Percentiles rank a stretch among this genome's conserved stretches.
Conservation (phyloP, 1,140 invertebrate species). For the Trichoplusia ni region DNA sequence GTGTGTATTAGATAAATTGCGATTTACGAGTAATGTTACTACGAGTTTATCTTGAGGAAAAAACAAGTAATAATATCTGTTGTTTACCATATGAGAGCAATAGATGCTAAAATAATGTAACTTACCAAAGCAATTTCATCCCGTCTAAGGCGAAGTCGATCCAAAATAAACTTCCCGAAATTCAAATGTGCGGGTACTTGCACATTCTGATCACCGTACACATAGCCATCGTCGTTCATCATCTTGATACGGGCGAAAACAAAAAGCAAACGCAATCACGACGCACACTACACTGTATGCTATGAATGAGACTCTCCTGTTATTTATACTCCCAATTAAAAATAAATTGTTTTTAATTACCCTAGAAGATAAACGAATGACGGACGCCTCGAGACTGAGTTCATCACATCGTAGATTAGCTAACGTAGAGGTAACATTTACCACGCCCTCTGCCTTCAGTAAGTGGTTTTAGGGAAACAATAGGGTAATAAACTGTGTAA, state of each 20-base stretch:
- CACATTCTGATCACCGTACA: conserved; percentile 53
- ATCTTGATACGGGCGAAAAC: no score
- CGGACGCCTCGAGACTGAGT: no score
- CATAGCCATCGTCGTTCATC: conserved; percentile 36
- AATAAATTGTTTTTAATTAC: background rate
- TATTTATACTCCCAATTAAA: background rate
- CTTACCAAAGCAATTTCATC: conserved; percentile 57
- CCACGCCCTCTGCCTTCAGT: background rate
- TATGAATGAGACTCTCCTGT: background rate
- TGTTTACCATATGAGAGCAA: no score
- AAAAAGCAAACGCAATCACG: no score
- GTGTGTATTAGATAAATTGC: no score
- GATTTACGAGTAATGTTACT: no score
- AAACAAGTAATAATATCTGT: no score
- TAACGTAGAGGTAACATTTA: no score
- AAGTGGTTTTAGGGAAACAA: background rate
- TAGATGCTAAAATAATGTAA: background rate
- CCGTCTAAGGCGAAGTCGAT: conserved; percentile 37
- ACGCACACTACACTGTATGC: no score
- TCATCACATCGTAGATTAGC: no score
- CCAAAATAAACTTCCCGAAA: conserved; percentile 63
- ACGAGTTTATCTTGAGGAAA: no score
- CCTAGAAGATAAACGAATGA: background rate
- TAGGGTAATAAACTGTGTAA: background rate
- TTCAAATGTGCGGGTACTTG: conserved; percentile 59